These are phyloP conservation scores for Drosophila cardini DNA, from an alignment of 1,140 invertebrate genomes.

Conservation along the genomic window DNA sequence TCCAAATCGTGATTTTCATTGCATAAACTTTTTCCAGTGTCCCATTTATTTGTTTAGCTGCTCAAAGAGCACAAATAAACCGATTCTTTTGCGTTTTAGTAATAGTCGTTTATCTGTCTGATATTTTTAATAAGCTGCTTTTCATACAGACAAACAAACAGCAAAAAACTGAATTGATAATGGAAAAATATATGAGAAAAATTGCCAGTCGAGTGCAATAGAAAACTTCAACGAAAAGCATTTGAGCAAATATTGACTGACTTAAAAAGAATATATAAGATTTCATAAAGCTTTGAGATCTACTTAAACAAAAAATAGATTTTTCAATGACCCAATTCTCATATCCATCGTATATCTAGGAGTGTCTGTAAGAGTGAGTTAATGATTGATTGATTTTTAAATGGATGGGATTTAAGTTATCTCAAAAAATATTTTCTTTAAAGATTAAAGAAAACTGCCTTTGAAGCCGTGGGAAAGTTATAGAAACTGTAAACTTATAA, in stretches of 20 bases:
- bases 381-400: conserved; percentile 26
- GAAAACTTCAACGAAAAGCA: conserved; percentile 55
- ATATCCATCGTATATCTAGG: not conserved
- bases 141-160: conserved; percentile 9
- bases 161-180: conserved; percentile 34
- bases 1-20: too few species aligned
- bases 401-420: not conserved
- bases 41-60: not conserved
- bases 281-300: conserved; percentile 1
- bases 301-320: conserved; percentile 9
- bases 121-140: conserved; percentile 26
- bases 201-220: conserved; percentile 49
- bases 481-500: not conserved
- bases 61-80: not conserved
- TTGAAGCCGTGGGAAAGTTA: not conserved
- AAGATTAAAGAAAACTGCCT: too few species aligned
- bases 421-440: not conserved
- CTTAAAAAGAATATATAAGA: conserved; percentile 4
- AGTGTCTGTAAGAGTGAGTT: not conserved
- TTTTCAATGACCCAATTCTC: conserved; percentile 21
- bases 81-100: conserved; percentile 25
- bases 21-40: not conserved
- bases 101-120: conserved; percentile 19
- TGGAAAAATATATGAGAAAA: conserved; percentile 33
- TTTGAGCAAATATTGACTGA: conserved; percentile 32